Percentiles rank a stretch among this genome's conserved stretches.
These are phyloP conservation scores for Apistogramma diplotaenia DNA, from an alignment of 2,113 vertebrate species.

Conservation along the genomic window DNA sequence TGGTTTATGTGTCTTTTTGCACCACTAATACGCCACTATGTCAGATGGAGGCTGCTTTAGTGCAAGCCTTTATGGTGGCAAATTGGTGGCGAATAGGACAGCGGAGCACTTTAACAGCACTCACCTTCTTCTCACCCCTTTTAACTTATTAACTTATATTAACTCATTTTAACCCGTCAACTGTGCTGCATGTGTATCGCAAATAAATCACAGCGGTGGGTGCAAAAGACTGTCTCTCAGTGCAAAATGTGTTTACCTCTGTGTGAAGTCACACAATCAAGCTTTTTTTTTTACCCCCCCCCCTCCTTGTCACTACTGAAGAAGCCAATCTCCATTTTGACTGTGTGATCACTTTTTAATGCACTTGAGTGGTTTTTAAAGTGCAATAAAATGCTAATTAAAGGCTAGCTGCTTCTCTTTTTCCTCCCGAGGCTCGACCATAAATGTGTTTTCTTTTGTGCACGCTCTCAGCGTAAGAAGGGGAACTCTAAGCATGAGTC, in stretches of 20 bases:
- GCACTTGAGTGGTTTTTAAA: conserved; percentile 74
- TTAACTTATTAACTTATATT: conserved; percentile 79
- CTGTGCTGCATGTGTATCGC: conserved; percentile 40
- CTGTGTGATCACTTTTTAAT: conserved; percentile 69
- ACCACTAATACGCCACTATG: conserved; percentile 72
- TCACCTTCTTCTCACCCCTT: conserved; percentile 73
- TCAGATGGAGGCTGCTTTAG: conserved; percentile 72
- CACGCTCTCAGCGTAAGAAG: conserved; percentile 11
- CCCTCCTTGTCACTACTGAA: conserved; percentile 40
- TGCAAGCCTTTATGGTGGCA: conserved; percentile 70
- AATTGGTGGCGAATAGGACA: conserved; percentile 74
- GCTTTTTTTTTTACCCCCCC: conserved; percentile 13
- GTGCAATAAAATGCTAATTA: conserved; percentile 76
- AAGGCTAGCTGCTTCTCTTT: conserved; percentile 39
- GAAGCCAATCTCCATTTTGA: conserved; percentile 62
- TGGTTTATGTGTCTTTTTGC: conserved; percentile 77
- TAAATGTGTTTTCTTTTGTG: conserved; percentile 54
- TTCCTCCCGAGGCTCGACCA: not conserved
- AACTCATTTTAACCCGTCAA: conserved; percentile 73
- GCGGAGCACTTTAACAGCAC: conserved; percentile 73
- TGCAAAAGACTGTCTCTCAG: not conserved
- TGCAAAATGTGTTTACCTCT: conserved; percentile 59
- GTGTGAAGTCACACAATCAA: conserved; percentile 34
- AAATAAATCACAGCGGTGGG: conserved; percentile 53
- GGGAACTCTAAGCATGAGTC: conserved; percentile 41